phyloP scores from a whole-genome alignment of 2,797 vertebrate genomes.

The Pyrocephalus nanus region DNA sequence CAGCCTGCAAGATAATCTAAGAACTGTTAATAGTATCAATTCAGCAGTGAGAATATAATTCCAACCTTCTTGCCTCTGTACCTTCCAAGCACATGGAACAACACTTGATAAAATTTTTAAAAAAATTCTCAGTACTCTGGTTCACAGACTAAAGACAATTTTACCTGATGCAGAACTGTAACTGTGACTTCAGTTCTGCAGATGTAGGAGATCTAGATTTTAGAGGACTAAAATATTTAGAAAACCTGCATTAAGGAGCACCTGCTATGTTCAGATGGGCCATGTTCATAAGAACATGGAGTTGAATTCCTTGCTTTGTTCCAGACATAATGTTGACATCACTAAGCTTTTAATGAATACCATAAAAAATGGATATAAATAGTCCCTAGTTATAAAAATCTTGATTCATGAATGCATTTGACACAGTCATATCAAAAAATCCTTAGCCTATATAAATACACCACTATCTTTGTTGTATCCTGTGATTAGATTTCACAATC shows the following conservation, averaged over 20 bases:
- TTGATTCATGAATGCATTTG: not conserved
- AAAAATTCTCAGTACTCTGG: not conserved
- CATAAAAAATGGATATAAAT: not conserved
- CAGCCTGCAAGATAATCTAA: not conserved
- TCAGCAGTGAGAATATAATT: not conserved
- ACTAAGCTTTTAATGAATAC: not conserved
- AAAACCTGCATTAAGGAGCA: not conserved
- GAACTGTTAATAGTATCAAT: not conserved
- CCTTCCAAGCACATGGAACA: not conserved
- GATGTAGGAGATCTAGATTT: not conserved
- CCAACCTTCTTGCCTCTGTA: not conserved
- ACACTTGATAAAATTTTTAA: not conserved
- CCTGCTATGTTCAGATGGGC: rapidly evolving
- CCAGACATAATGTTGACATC: not conserved
- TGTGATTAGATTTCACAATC: not conserved
- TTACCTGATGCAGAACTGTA: not conserved
- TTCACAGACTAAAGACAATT: not conserved
- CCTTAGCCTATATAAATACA: not conserved
- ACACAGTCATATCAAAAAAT: not conserved
- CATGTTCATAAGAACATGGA: not conserved
- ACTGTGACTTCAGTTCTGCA: not conserved
- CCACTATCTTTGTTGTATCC: not conserved
- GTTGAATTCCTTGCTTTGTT: not conserved
- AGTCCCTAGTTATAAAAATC: not conserved
- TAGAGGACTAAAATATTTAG: not conserved